Base-by-base conservation (phyloP, 2,797 vertebrate species). In the Hydrolagus colliei region DNA sequence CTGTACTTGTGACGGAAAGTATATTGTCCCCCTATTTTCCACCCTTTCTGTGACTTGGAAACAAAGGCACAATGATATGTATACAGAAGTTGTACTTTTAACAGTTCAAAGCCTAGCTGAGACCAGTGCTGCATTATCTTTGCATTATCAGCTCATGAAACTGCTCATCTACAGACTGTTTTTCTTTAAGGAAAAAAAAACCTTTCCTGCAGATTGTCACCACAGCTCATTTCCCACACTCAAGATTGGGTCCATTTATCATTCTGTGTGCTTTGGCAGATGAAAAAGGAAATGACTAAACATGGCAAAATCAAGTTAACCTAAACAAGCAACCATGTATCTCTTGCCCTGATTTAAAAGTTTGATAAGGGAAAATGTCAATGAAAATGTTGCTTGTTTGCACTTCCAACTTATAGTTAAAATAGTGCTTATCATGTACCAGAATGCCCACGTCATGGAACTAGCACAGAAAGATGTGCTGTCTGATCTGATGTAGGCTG, bases 211-310 rank as follows among this genome's bases (percentile, higher is more conserved):
- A 86, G 87, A 90, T 87, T 91, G 92, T 92, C 91, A 91, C 89
- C 90, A 90, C 93, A 91, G 88, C 88, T 87, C 88, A 88, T 94
- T 96, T 96, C 96, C 95, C 96, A 96, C 94, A 95, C 91, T 94
- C 89, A 79, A 89, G 88, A 90, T 91, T 88, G 88, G 86, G 91
- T 89, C 90, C 89, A 86, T 93, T 95, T 94, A 94, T 95, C 95
- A 89, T 90, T 86, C 87, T 95, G 96, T 96, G 94, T 95, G 93
- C 93, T 95, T 95, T 97, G 97, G 96, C 96, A 95, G 92, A 92
- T 90, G 89, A 90, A 18, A 90, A 89, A 94, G 96, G 96, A 97
- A 97, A 93, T 94, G 96, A 96, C 94, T 90, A 91, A 88, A 92
- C 91, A 93, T 93, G 93, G 88, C 93, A 93, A 91, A 90, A 90